These are phyloP conservation scores for Gryllus longicercus DNA, from an alignment of 2,888 invertebrate genomes.

Conservation along the genomic window DNA sequence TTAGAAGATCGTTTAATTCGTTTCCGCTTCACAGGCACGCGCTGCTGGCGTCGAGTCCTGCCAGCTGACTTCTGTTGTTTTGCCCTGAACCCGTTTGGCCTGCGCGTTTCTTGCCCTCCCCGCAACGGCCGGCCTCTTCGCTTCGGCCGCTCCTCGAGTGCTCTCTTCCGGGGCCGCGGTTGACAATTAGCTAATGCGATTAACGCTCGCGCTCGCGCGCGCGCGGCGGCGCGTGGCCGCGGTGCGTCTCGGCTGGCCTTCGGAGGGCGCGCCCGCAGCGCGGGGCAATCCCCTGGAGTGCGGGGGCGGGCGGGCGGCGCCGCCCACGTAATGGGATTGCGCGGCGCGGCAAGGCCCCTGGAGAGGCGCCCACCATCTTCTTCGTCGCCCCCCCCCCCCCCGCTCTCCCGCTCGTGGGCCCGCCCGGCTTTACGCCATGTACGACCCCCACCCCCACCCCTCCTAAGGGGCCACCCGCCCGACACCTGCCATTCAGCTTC, in stretches of 20 bases:
- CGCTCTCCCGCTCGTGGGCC: background rate
- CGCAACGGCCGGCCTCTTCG: too few species aligned
- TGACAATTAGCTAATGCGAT: constrained; percentile 10
- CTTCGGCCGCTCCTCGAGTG: too few species aligned
- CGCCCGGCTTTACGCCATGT: background rate
- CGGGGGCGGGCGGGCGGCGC: background rate
- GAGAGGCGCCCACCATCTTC: background rate
- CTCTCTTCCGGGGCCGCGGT: background rate
- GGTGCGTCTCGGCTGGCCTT: background rate
- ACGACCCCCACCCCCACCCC: too few species aligned
- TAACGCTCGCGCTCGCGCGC: background rate
- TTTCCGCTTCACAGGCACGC: too few species aligned
- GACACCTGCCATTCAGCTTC: too few species aligned
- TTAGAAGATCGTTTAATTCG: too few species aligned
- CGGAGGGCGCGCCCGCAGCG: background rate
- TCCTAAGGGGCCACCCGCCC: too few species aligned
- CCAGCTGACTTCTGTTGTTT: too few species aligned
- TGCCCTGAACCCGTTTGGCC: too few species aligned
- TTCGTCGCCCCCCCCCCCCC: background rate
- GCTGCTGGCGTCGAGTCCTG: too few species aligned
- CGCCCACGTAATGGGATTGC: background rate
- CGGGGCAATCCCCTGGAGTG: background rate
- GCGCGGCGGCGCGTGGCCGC: background rate
- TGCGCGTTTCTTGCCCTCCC: too few species aligned
- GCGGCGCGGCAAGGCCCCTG: background rate